Evolutionary conservation across 2,888 invertebrate species (phyloP).

Genomic region (Limnephilus auricula): DNA sequence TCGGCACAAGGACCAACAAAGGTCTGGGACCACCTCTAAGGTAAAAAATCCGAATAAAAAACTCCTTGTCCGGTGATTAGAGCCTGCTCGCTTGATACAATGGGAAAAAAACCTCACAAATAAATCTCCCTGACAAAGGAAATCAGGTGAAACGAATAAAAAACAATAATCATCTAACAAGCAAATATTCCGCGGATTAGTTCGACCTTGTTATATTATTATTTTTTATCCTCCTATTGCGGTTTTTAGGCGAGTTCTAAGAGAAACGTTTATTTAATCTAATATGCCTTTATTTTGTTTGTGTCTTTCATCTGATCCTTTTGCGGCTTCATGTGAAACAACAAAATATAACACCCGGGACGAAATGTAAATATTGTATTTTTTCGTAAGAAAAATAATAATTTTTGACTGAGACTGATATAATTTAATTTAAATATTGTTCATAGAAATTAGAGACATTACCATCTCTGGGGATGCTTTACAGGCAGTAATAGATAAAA

Average conservation of each 20-base stretch:
- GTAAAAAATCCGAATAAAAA: slow-evolving; percentile 49
- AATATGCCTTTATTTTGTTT: neutral
- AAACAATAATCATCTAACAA: slow-evolving; percentile 40
- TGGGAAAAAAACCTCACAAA: slow-evolving; percentile 33
- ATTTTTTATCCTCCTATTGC: slow-evolving; percentile 1
- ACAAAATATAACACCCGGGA: neutral
- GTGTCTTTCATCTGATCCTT: neutral
- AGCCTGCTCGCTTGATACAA: slow-evolving; percentile 43
- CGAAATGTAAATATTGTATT: neutral
- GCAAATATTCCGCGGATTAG: slow-evolving; percentile 52
- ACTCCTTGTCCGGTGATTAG: slow-evolving; percentile 42
- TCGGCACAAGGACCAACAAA: slow-evolving; percentile 56
- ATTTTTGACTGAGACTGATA: neutral
- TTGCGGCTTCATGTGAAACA: neutral
- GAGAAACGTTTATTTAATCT: neutral
- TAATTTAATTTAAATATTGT: neutral
- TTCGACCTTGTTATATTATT: slow-evolving; percentile 50
- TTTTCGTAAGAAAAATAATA: neutral
- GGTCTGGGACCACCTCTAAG: slow-evolving; percentile 52
- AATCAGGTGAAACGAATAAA: slow-evolving; percentile 52
- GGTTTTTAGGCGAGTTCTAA: neutral
- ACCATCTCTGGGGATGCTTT: neutral
- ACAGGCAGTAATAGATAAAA: neutral
- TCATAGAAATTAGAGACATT: neutral
- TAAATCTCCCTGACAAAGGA: slow-evolving; percentile 40